Evolutionary conservation across 64 coral and sea anemone genomes (phyloP), one percentile per base, ranked within the genome.

Genomic region (Actinia equina): DNA sequence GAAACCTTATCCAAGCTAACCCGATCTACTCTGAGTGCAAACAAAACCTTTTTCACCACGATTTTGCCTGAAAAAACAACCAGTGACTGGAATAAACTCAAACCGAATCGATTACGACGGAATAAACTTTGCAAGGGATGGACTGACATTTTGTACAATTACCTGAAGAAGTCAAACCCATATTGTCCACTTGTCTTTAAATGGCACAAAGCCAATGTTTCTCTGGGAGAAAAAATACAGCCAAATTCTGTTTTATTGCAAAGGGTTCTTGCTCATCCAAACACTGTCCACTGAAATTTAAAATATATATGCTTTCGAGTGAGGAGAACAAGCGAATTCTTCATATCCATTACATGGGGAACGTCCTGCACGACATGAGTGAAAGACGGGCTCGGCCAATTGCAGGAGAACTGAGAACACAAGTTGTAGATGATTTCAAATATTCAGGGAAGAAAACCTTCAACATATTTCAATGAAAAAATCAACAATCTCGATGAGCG

Each of bases 251-350:
- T 9, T 83, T 89, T 54, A 76, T 44, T 56, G 88, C 80, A 17
- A 20, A 42, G 22, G 88, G 88, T 4, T 22, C 17, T 26, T 89
- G 80, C 30, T 60, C 80, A 13, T 89, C n/a, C 43, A 52, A 89
- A 23, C 43, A 13, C 44, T 89, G 88, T 74, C 7, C 57, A 26
- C 59, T 80, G 9, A 44, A 10, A 84, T 89, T 82, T 23, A 80
- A 82, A 65, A 25, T 84, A 20, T 67, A 19, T 44, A 89, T 84
- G 88, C 23, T 51, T 44, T 37, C 59, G 26, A 44, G 61, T 43
- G 88, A 89, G 49, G 52, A 82, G 30, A 65, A 89, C 15, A 80
- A 69, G 77, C 82, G 59, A 84, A 65, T 51, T 16, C 0, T 89
- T 27, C 54, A 19, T 7, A n/a, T 89, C 5, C 13, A 80, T 30